These are phyloP conservation scores for Chelon auratus DNA, from an alignment of 2,797 vertebrate genomes.

Conservation along the genomic window DNA sequence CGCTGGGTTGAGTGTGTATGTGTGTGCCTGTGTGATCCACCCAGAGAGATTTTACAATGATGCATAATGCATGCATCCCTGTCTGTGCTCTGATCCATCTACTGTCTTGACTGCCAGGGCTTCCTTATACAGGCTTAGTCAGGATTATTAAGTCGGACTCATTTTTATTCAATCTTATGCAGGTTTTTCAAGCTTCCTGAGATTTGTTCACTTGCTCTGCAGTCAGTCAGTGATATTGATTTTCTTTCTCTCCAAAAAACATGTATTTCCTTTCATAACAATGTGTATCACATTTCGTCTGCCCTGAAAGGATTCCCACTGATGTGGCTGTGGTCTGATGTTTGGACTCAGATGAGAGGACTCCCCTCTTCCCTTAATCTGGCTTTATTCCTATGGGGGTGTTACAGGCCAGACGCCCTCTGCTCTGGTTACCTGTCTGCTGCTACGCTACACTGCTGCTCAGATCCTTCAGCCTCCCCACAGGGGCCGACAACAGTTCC, in stretches of 20 bases:
- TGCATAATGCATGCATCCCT: constrained; percentile 84
- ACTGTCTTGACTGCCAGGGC: constrained; percentile 78
- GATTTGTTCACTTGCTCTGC: constrained; percentile 74
- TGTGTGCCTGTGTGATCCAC: constrained; percentile 40
- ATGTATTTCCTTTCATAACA: constrained; percentile 78
- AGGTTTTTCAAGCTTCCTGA: constrained; percentile 72
- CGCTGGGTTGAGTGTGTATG: constrained; percentile 25
- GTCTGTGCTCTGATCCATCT: constrained; percentile 81
- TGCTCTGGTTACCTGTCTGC: constrained; percentile 66
- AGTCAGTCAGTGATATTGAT: constrained; percentile 78
- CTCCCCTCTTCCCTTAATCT: constrained; percentile 56
- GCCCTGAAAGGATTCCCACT: constrained; percentile 67
- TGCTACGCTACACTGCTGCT: constrained; percentile 50
- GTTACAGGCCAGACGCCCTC: constrained; percentile 43
- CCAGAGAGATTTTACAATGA: constrained; percentile 72
- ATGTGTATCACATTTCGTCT: constrained; percentile 65
- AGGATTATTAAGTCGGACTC: constrained; percentile 86
- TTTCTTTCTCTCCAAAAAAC: constrained; percentile 71
- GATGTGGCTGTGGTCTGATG: constrained; percentile 63
- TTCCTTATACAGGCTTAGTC: constrained; percentile 82
- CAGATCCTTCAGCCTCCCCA: constrained; percentile 43
- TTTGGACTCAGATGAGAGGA: constrained; percentile 60
- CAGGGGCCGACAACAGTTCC: constrained; percentile 27
- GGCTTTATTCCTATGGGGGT: constrained; percentile 38
- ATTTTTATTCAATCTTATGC: constrained; percentile 84